Evolutionary conservation across 2,797 vertebrate genomes (phyloP).

Genomic region (Phaenicophaeus curvirostris): DNA sequence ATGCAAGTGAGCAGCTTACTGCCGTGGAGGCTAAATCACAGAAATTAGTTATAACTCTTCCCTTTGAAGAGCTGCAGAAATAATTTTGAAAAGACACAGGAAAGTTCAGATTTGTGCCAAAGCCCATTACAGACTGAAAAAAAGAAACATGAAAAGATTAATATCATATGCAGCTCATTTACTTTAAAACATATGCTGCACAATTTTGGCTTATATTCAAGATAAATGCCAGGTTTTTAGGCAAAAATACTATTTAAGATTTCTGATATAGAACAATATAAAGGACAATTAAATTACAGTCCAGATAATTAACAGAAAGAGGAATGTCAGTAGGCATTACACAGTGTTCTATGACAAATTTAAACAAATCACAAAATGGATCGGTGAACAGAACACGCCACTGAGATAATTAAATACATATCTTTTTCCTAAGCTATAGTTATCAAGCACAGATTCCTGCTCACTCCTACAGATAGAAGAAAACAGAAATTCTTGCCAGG

Average conservation of each 20-base stretch:
- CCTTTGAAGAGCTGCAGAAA: not conserved
- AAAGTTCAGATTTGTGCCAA: conserved; percentile 16
- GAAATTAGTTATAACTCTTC: not conserved
- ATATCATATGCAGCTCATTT: conserved; percentile 12
- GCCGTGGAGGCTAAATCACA: not conserved
- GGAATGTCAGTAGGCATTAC: conserved; percentile 24
- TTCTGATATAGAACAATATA: conserved; percentile 24
- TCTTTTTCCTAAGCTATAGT: not conserved
- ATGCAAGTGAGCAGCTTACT: not conserved
- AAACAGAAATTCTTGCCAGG: not conserved
- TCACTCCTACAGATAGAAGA: not conserved
- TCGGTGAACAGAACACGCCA: not conserved
- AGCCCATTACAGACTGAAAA: not conserved
- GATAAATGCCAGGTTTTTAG: conserved; percentile 11
- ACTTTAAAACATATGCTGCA: not conserved
- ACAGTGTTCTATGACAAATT: conserved; percentile 15
- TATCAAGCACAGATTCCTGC: not conserved
- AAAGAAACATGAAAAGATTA: not conserved
- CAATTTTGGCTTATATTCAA: conserved; percentile 7
- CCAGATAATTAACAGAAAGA: conserved; percentile 34
- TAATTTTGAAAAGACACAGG: not conserved
- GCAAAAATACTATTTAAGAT: not conserved
- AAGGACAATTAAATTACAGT: conserved; percentile 14
- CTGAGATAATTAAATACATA: not conserved
- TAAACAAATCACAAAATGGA: conserved; percentile 48